Conservation (phyloP, 2,113 vertebrate genomes). For the Bos javanicus region DNA sequence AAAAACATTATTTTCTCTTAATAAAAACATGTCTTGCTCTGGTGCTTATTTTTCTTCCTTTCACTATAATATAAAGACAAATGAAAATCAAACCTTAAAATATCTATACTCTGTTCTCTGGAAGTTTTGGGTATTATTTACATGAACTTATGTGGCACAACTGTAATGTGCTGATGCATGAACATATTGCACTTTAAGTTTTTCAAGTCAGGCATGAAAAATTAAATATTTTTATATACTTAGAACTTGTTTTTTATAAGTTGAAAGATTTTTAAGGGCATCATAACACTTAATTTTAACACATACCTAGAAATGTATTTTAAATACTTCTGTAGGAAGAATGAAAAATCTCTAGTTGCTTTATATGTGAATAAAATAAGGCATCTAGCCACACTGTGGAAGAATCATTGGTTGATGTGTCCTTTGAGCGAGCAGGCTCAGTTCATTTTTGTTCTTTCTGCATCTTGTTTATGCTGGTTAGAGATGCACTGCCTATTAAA, state of each 20-base stretch:
- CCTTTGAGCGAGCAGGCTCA: neutral
- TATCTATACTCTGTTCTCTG: neutral
- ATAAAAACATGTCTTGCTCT: neutral
- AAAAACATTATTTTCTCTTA: constrained; percentile 24
- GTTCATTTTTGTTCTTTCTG: neutral
- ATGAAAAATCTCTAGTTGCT: neutral
- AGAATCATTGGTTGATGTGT: neutral
- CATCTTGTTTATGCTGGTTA: neutral
- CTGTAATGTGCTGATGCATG: constrained; percentile 10
- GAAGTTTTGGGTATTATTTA: neutral
- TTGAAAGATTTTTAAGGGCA: neutral
- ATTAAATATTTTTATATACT: constrained; percentile 41
- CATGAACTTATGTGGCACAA: neutral
- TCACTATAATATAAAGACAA: constrained; percentile 18
- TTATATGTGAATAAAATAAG: neutral
- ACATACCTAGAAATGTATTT: neutral
- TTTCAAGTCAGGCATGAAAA: constrained; percentile 46
- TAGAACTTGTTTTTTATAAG: constrained; percentile 7
- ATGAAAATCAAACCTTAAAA: neutral
- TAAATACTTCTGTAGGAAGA: neutral
- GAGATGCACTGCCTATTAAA: neutral
- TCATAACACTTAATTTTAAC: neutral
- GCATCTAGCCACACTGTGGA: neutral
- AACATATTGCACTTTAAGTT: constrained; percentile 47
- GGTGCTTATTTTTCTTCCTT: constrained; percentile 28